These are phyloP conservation scores for Diorhabda elongata DNA, from an alignment of 1,140 invertebrate genomes.

Conservation along the genomic window DNA sequence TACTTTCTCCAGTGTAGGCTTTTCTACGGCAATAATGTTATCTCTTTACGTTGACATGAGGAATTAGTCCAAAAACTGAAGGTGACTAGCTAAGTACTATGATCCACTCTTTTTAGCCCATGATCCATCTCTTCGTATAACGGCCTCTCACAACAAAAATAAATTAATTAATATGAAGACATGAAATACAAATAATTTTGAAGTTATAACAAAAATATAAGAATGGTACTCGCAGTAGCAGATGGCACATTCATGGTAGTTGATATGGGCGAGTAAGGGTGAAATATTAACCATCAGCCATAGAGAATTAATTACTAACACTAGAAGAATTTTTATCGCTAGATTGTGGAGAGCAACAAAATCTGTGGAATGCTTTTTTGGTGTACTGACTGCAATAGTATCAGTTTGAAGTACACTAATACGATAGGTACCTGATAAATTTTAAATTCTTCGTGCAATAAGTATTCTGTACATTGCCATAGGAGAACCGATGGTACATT, in stretches of 20 bases:
- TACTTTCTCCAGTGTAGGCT: background rate
- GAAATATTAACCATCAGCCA: constrained; percentile 5
- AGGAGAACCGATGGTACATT: background rate
- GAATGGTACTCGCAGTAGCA: constrained; percentile 10
- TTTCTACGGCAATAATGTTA: background rate
- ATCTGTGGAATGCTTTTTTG: constrained; percentile 17
- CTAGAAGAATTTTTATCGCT: constrained; percentile 7
- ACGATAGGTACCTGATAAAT: background rate
- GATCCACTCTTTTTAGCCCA: background rate
- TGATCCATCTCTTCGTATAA: background rate
- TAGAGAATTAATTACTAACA: background rate
- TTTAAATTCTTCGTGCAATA: no score
- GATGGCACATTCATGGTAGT: constrained; percentile 20
- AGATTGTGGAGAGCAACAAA: constrained; percentile 13
- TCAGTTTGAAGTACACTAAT: background rate
- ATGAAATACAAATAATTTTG: no score
- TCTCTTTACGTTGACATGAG: background rate
- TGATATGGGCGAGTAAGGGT: constrained; percentile 9
- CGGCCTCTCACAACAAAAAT: background rate
- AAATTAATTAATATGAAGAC: no score
- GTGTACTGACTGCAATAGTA: background rate
- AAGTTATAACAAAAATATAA: background rate
- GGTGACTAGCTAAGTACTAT: background rate
- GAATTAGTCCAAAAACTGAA: background rate
- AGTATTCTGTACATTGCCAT: no score